Evolutionary conservation across 2,888 invertebrate genomes (phyloP), one percentile per base, ranked within the genome.

Genomic region (Mesochorus sp.): DNA sequence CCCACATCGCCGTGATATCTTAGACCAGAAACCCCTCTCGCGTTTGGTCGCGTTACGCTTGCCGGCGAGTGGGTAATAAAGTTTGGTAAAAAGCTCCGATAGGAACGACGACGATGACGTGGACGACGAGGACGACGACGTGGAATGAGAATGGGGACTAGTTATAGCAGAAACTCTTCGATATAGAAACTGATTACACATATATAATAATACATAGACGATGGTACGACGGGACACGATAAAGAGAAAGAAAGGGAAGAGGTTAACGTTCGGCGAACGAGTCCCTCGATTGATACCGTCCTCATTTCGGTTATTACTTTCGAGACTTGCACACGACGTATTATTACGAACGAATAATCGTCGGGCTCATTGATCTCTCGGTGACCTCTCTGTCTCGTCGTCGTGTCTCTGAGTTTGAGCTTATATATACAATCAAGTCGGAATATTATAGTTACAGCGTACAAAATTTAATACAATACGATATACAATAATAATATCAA

Each of bases 1-100:
- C 81, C 81, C 75, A 81, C 77, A 64, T 57, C 10, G 49, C 59
- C 62, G 79, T 74, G 81, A 79, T 79, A 81, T 79, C 79, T 55
- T 67, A 73, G 67, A 79, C 76, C 76, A 49, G 74, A 55, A 73
- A 76, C 26, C 12, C 26, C 64, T 12, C 19, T 21, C 19, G 21
- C 14, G 49, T 26, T 42, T 44, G 62, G 28, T 37, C 26, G 26
- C 64, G 47, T 76, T 57, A 67, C 53, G 24, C 26, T 55, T n/a
- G 14, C 12, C 12, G 14, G 55, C 44, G 57, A 64, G 67, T 53
- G 53, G 53, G 81, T 66, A 79, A 79, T 81, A 81, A 81, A 81
- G 75, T 81, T 75, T 76, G 53, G 81, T 68, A 62, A 79, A 79
- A 77, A 70, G 68, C 51, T 42, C n/a, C 74, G 79, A 79, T 67